Evolutionary conservation across 2,888 invertebrate species (phyloP).

Genomic region (Drosophila austrosaltans): DNA sequence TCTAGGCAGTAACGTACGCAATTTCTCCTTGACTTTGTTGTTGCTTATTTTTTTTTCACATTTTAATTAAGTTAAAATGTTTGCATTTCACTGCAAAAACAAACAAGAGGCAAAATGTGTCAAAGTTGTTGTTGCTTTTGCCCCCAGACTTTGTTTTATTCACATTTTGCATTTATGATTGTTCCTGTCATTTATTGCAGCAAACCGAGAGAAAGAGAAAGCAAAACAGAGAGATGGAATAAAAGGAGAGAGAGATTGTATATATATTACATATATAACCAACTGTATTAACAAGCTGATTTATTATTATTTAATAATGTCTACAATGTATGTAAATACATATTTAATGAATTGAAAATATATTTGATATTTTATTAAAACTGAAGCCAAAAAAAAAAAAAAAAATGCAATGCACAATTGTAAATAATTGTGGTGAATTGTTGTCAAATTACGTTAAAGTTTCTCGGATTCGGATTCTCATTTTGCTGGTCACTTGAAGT

Average conservation of each 20-base stretch:
- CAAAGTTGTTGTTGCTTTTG: conserved; percentile 41
- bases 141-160: conserved; percentile 3
- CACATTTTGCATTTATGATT: conserved; percentile 19
- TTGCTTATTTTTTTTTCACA: conserved; percentile 22
- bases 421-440: neutral
- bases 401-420: neutral
- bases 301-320: conserved; percentile 39
- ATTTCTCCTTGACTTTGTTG: neutral
- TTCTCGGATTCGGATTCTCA: neutral
- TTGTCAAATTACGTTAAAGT: conserved; percentile 1
- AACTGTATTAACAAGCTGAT: conserved; percentile 7
- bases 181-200: conserved; percentile 12
- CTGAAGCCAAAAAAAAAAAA: neutral
- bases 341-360: conserved; percentile 30
- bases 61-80: conserved; percentile 50
- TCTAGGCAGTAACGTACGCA: neutral
- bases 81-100: conserved; percentile 30
- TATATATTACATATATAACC: neutral
- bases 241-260: neutral
- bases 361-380: conserved; percentile 2
- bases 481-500: neutral
- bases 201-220: neutral
- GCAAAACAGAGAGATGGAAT: neutral
- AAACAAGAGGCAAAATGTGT: conserved; percentile 27
- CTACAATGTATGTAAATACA: conserved; percentile 3